These are phyloP conservation scores for Gari tellinella DNA, from an alignment of 2,888 invertebrate genomes.

Conservation along the genomic window DNA sequence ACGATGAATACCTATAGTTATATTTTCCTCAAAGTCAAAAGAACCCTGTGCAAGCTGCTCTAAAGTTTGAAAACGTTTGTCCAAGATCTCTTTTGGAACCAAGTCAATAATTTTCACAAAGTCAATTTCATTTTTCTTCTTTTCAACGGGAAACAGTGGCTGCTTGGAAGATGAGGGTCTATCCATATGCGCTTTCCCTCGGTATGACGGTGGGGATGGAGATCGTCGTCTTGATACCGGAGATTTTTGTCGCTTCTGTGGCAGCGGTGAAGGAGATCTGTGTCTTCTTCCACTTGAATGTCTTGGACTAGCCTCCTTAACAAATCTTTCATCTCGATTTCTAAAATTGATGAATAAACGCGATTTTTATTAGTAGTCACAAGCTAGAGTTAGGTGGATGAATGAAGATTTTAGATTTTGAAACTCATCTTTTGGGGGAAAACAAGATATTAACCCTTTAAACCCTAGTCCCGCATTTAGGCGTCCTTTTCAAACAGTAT, in stretches of 20 bases:
- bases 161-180: slow-evolving; percentile 34
- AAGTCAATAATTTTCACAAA: slow-evolving; percentile 44
- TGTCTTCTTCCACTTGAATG: background rate
- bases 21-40: slow-evolving; percentile 76
- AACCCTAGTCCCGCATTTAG: no score
- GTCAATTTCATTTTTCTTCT: slow-evolving; percentile 28
- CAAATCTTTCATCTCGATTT: no score
- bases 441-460: no score
- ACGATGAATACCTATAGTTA: slow-evolving; percentile 78
- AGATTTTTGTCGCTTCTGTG: background rate
- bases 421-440: no score
- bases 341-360: no score
- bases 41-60: slow-evolving; percentile 48
- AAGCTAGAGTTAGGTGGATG: no score
- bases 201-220: slow-evolving; percentile 14
- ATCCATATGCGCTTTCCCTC: slow-evolving; percentile 33
- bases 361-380: no score
- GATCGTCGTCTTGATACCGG: slow-evolving; percentile 7
- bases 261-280: background rate
- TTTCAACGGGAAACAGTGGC: slow-evolving; percentile 27
- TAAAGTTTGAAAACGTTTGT: slow-evolving; percentile 50
- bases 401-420: no score
- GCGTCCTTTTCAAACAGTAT: no score
- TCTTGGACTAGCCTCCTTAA: background rate
- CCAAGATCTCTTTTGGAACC: slow-evolving; percentile 26